Percentiles rank a stretch among this genome's conserved stretches.
These are phyloP conservation scores for Neomonachus schauinslandi DNA, from an alignment of 2,113 vertebrate genomes.

Conservation along the genomic window DNA sequence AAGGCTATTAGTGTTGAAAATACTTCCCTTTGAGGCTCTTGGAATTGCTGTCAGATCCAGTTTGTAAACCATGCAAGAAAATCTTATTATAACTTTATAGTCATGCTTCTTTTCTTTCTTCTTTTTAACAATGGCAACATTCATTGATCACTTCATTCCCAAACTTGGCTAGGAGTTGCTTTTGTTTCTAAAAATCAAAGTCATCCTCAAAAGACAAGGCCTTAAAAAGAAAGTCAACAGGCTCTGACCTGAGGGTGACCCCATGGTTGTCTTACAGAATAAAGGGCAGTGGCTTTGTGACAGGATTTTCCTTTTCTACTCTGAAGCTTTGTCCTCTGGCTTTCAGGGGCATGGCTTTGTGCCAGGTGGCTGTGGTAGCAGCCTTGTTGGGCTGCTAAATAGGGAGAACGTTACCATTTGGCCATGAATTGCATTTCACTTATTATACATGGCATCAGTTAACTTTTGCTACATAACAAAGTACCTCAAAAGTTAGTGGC, in stretches of 20 bases:
- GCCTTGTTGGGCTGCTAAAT: neutral
- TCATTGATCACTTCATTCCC: slow-evolving; percentile 68
- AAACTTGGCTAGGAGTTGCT: slow-evolving; percentile 46
- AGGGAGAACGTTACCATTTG: neutral
- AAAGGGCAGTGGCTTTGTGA: slow-evolving; percentile 34
- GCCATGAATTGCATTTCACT: slow-evolving; percentile 15
- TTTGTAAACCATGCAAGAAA: slow-evolving; percentile 51
- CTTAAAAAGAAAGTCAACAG: slow-evolving; percentile 60
- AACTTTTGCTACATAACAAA: neutral
- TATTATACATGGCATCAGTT: neutral
- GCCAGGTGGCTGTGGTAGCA: slow-evolving; percentile 4
- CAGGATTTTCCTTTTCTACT: slow-evolving; percentile 15
- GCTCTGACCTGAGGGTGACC: slow-evolving; percentile 56
- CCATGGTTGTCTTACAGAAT: slow-evolving; percentile 20
- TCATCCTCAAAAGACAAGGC: slow-evolving; percentile 45
- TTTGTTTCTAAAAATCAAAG: slow-evolving; percentile 73
- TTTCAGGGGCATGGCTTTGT: neutral
- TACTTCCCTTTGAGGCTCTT: slow-evolving; percentile 36
- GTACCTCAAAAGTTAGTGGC: neutral
- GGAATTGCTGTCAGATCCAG: slow-evolving; percentile 24
- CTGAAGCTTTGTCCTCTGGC: slow-evolving; percentile 49
- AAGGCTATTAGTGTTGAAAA: slow-evolving; percentile 25
- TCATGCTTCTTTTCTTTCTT: slow-evolving; percentile 34
- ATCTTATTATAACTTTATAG: slow-evolving; percentile 42
- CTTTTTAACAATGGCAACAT: slow-evolving; percentile 58